These are phyloP conservation scores for Cacatua alba DNA, from an alignment of 2,113 vertebrate species.

Conservation along the genomic window DNA sequence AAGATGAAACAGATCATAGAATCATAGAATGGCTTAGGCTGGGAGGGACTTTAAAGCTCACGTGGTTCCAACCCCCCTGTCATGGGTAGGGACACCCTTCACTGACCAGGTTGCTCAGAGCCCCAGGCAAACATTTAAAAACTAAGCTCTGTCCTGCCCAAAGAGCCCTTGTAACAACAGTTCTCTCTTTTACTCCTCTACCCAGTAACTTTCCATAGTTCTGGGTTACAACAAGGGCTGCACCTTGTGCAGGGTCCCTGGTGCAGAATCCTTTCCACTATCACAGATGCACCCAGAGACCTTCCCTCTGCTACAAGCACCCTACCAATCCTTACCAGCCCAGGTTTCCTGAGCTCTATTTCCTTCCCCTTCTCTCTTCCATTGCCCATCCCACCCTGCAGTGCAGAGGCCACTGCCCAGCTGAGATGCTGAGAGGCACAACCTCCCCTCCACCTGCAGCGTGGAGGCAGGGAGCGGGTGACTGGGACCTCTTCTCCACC, in stretches of 20 bases:
- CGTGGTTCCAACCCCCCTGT: neutral
- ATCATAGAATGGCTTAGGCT: neutral
- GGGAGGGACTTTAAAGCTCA: neutral
- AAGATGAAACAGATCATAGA: neutral
- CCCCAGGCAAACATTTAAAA: neutral
- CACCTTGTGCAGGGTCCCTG: fast-evolving
- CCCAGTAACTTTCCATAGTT: fast-evolving
- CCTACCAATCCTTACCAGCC: fast-evolving
- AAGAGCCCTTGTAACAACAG: neutral
- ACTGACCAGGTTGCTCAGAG: neutral
- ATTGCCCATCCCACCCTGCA: fast-evolving
- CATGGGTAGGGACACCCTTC: neutral
- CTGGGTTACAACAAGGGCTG: too few species aligned
- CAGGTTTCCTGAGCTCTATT: fast-evolving
- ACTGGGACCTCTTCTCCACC: fast-evolving
- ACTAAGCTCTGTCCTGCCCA: neutral
- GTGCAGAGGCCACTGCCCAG: fast-evolving
- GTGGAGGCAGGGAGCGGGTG: fast-evolving
- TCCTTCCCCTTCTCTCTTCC: neutral
- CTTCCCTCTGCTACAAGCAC: neutral
- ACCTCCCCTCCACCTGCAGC: neutral
- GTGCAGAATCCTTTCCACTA: neutral
- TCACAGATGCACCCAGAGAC: fast-evolving
- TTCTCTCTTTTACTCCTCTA: neutral
- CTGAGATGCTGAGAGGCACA: fast-evolving